Evolutionary conservation across 1,140 invertebrate species (phyloP).

Genomic region (Eulimnadia texana): DNA sequence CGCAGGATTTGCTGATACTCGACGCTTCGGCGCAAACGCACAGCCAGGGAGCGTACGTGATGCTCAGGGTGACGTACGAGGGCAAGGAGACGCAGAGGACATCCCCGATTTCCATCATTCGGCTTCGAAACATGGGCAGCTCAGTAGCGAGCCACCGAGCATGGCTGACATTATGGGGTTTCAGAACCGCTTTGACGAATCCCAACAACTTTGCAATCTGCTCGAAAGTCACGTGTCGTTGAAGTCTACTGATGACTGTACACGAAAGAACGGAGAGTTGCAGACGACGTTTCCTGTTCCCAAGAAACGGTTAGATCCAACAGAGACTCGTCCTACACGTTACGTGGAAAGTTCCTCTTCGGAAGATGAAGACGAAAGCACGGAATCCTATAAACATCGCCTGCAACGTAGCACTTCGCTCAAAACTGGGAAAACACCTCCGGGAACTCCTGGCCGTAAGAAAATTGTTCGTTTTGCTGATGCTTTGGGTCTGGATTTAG

Average conservation of each 20-base stretch:
- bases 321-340: not conserved
- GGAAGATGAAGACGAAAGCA: not conserved
- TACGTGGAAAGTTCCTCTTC: too few relatives aligned
- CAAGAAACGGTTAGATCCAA: not conserved
- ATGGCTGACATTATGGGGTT: not conserved
- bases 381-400: constrained; percentile 24
- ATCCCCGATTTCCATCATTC: not conserved
- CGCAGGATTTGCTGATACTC: not conserved
- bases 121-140: not conserved
- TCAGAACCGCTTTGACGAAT: not conserved
- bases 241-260: not conserved
- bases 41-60: not conserved
- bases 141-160: not conserved
- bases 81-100: not conserved
- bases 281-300: too few relatives aligned
- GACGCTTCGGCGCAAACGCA: not conserved
- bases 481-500: constrained; percentile 79
- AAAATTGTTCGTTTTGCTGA: constrained; percentile 93
- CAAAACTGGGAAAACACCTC: constrained; percentile 80
- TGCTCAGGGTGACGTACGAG: not conserved
- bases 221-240: not conserved
- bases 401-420: constrained; percentile 67
- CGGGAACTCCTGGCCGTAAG: constrained; percentile 70
- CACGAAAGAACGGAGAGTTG: too few relatives aligned
- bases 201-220: not conserved